Percentiles rank a stretch among this genome's conserved stretches.
These are phyloP conservation scores for Phymanthus crucifer DNA, from an alignment of 92 coral and sea anemone genomes.

Conservation along the genomic window DNA sequence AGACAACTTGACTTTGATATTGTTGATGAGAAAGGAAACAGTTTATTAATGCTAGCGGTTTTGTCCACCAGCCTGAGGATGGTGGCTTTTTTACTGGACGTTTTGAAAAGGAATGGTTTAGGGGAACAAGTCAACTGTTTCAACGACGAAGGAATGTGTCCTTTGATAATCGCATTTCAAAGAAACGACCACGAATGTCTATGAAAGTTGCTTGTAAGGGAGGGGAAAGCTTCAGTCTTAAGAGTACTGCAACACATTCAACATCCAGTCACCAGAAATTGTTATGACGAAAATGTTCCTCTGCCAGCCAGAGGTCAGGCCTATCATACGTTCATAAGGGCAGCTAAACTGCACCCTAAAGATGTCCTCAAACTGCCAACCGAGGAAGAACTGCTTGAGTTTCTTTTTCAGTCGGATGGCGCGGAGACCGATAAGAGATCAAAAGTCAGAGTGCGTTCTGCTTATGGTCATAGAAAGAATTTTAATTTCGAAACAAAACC, in stretches of 20 bases:
- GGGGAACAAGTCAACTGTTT: constrained; percentile 27
- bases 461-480: not conserved
- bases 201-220: constrained; percentile 40
- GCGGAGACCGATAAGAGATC: not conserved
- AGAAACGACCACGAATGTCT: constrained; percentile 63
- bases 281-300: not conserved
- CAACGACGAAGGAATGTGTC: constrained; percentile 74
- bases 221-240: constrained; percentile 37
- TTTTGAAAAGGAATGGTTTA: constrained; percentile 30
- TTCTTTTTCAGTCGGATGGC: constrained; percentile 4
- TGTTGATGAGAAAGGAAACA: constrained; percentile 61
- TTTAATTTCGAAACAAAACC: not conserved
- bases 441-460: not conserved
- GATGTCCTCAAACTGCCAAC: constrained; percentile 2
- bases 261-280: not conserved
- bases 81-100: constrained; percentile 43
- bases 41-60: constrained; percentile 54
- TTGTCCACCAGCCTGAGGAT: constrained; percentile 48
- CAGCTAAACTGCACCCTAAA: constrained; percentile 1
- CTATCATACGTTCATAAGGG: constrained; percentile 3
- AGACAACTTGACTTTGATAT: constrained; percentile 31
- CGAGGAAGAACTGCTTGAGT: constrained; percentile 22
- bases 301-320: constrained; percentile 22
- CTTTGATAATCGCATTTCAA: constrained; percentile 59
- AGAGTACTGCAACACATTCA: constrained; percentile 45